Base-by-base conservation (phyloP, 2,888 invertebrate genomes). In the Melieria omissa region DNA sequence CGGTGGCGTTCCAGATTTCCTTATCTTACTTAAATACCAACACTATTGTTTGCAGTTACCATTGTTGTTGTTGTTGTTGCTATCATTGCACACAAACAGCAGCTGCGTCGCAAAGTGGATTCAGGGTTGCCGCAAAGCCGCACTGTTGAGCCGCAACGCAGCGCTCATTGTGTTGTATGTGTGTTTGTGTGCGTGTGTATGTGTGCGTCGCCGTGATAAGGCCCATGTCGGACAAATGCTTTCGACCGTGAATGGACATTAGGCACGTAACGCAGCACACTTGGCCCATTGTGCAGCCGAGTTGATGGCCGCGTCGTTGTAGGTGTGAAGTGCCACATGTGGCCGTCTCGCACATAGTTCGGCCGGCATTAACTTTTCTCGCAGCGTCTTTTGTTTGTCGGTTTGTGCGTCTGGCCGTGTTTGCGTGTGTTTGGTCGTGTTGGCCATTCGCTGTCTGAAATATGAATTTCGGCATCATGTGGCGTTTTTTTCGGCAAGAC, bases 291-390 rank as follows among this genome's bases (percentile, higher is more conserved):
- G 29, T 29, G 29, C 12, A 3, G 9, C 14, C 52, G 52, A n/a
- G 52, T 52, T 52, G 29, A 52, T 52, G 12, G 72, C 70, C 66
- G 70, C 14, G 65, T 66, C 52, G 74, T 75, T 75, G 78, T 79
- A 81, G 81, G 81, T 82, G 81, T 82, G 81, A 81, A 71, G 29
- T 80, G 78, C 79, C 81, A 80, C 81, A 81, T 81, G 82, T 81
- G 82, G 46, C 46, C 29, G 29, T 29, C 29, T 29, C 29, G 29
- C 29, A 29, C 29, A 29, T 3, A 76, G 44, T 8, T 57, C 57
- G 60, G 29, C 41, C 12, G 47, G 61, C 45, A 67, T 68, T 58
- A 63, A 68, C 71, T 66, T 71, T 57, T 55, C n/a, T 57, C 44
- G 5, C 10, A 5, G 14, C 10, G 14, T 52, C 52, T 5, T 63